Percentiles rank a stretch among this genome's conserved stretches.
phyloP scores from a whole-genome alignment of 2,113 vertebrate species.

The Melanerpes formicivorus region DNA sequence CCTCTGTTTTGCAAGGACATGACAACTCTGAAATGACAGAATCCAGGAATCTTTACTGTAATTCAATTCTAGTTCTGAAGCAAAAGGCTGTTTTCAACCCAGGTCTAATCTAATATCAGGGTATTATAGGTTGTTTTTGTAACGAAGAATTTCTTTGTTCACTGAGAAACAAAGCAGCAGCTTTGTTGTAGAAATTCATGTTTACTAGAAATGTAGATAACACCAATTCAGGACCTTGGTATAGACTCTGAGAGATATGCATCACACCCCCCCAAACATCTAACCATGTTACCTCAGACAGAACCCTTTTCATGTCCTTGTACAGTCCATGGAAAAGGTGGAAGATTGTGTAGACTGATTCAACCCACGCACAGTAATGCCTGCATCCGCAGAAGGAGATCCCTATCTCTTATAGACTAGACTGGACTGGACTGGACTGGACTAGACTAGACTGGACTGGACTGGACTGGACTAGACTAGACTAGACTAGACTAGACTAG shows the following conservation, averaged over 20 bases:
- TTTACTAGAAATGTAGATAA: slow-evolving; percentile 10
- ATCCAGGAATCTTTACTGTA: slow-evolving; percentile 32
- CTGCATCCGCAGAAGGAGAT: background rate
- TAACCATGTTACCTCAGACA: background rate
- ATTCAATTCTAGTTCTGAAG: slow-evolving; percentile 42
- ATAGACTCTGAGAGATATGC: background rate
- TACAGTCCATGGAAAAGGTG: background rate
- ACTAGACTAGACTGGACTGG: too few relatives aligned
- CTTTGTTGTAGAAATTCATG: background rate
- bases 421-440: too few relatives aligned
- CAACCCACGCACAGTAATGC: background rate
- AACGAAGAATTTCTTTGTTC: slow-evolving; percentile 23
- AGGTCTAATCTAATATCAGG: slow-evolving; percentile 18
- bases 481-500: too few relatives aligned
- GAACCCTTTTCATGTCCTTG: background rate
- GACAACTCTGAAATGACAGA: slow-evolving; percentile 16
- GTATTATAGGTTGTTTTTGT: background rate
- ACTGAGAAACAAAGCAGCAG: slow-evolving; percentile 9
- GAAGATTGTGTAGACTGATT: background rate
- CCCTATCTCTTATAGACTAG: background rate
- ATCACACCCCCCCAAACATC: background rate
- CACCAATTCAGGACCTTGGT: background rate
- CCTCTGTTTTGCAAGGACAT: background rate
- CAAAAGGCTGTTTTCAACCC: slow-evolving; percentile 19
- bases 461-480: too few relatives aligned